Evolutionary conservation across 2,113 vertebrate genomes (phyloP).

Genomic region (Mirounga angustirostris): DNA sequence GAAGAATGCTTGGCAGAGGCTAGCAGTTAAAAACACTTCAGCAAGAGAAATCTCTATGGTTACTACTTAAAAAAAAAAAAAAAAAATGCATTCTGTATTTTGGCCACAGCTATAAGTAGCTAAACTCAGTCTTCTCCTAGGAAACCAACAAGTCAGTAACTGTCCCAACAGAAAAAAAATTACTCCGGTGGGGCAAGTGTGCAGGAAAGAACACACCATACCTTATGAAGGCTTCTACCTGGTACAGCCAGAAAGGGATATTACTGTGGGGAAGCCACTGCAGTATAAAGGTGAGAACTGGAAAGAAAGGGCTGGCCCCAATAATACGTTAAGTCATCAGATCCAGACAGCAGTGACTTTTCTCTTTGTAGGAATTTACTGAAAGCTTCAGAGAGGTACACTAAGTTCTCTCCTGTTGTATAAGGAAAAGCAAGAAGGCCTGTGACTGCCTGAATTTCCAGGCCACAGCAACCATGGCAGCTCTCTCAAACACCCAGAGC

Average conservation of each 20-base stretch:
- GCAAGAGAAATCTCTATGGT: constrained; percentile 26
- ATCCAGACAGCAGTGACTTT: neutral
- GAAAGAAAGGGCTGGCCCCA: neutral
- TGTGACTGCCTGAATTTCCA: neutral
- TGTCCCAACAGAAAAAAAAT: constrained; percentile 24
- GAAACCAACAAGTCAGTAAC: constrained; percentile 51
- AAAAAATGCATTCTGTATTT: constrained; percentile 1
- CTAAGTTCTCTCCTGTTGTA: neutral
- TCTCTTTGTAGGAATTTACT: neutral
- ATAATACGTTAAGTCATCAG: neutral
- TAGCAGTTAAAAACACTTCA: neutral
- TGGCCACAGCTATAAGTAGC: neutral
- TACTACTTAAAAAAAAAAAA: neutral
- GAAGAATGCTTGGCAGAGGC: neutral
- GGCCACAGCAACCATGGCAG: constrained; percentile 26
- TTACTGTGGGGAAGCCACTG: neutral
- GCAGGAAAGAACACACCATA: neutral
- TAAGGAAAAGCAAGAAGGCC: constrained; percentile 10
- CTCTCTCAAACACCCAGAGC: neutral
- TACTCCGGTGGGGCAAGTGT: neutral
- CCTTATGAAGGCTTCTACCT: neutral
- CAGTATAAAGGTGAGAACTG: neutral
- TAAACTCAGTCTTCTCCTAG: constrained; percentile 56
- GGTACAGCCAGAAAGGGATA: neutral
- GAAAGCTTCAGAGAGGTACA: constrained; percentile 6